Base-by-base conservation (phyloP, 2,888 invertebrate species). In the Catocala nupta region DNA sequence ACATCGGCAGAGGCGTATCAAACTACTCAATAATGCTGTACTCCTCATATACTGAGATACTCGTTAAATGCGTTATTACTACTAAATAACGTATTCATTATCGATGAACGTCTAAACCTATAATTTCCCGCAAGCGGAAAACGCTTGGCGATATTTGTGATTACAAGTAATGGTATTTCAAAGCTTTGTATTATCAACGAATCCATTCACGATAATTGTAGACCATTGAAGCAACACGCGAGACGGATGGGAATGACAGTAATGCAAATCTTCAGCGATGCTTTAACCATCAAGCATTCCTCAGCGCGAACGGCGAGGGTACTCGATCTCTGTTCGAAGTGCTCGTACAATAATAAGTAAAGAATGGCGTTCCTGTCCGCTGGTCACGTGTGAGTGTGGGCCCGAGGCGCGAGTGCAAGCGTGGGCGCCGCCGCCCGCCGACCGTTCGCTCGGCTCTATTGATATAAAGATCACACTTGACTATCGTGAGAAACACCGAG, bases 331-430 rank as follows among this genome's bases (percentile, higher is more conserved):
- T 75, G 80, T 78, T 81, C 77, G 63, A 68, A 83, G 78, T 80
- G 79, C 66, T 79, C 75, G 75, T 75, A 79, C 66, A 69, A 63
- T 63, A 63, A 70, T 79, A 81, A 71, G 76, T 86, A 81, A 88
- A 89, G 88, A 89, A 86, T 86, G 81, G 81, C 84, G 85, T 82
- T 86, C 83, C 84, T 82, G 85, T 83, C 82, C 80, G 80, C 34
- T 81, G 85, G 88, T 90, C 90, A 91, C 89, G 89, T 90, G 88
- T 87, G 87, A 71, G 79, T 75, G 85, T 75, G 82, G 88, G 90
- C 84, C 84, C 87, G 87, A 92, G 89, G 90, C 84, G 91, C 89
- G 90, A 92, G 93, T 91, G 90, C 85, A 63, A 87, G 91, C 91
- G 93, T 93, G 85, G 92, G 93, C 89, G 92, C 70, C 63, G 52